A percentile compares a stretch with the other conserved stretches of the same genome.
Conservation (phyloP, 1,140 invertebrate species). For the Brachionus koreanus region DNA sequence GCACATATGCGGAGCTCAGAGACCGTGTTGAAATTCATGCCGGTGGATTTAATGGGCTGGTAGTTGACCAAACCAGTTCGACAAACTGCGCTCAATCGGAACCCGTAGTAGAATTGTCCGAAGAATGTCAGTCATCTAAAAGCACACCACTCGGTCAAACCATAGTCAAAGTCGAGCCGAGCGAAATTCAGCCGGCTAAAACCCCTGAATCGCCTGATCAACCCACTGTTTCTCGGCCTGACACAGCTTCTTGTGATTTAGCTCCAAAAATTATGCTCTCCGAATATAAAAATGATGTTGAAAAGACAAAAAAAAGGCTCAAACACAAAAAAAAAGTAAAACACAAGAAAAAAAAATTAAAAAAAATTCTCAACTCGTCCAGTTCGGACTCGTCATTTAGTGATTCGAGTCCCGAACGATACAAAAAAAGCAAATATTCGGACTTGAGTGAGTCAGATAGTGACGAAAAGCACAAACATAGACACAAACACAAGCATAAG, state of each 20-base stretch:
- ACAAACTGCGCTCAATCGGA: background rate
- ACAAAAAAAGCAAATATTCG: background rate
- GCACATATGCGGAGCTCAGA: background rate
- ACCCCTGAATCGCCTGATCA: background rate
- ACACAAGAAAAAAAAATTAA: slow-evolving; percentile 7
- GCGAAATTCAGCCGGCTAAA: too few relatives aligned
- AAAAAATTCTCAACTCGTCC: slow-evolving; percentile 17
- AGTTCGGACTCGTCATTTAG: background rate
- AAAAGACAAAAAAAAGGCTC: background rate
- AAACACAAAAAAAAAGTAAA: slow-evolving; percentile 18
- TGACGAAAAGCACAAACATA: background rate
- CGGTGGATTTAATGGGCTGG: background rate
- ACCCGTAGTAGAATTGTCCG: background rate
- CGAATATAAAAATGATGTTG: background rate
- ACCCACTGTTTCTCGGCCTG: background rate
- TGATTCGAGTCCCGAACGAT: background rate
- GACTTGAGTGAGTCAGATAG: background rate
- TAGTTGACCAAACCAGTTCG: background rate
- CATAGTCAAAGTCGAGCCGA: background rate
- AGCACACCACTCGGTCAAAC: background rate
- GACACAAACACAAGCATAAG: background rate
- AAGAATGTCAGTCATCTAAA: background rate
- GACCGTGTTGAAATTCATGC: background rate
- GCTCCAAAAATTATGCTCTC: background rate
- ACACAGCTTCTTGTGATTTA: background rate